Percentiles rank a stretch among this genome's conserved stretches.
These are phyloP conservation scores for Agrochola lychnidis DNA, from an alignment of 2,888 invertebrate genomes.

Conservation along the genomic window DNA sequence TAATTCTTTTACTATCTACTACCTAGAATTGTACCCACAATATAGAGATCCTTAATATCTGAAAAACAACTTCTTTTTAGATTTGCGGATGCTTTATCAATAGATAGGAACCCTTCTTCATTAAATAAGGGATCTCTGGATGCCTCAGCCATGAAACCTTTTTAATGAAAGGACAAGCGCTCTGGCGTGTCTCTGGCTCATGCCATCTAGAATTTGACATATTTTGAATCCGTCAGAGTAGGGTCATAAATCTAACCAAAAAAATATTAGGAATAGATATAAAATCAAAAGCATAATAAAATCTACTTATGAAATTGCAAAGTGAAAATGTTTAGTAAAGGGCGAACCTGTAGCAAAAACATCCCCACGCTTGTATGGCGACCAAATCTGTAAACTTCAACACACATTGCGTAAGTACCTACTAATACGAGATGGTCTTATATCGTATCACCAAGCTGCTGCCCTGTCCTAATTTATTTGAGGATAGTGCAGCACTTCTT, in stretches of 20 bases:
- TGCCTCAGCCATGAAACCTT: constrained; percentile 3
- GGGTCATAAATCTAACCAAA: constrained; percentile 51
- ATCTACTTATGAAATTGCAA: constrained; percentile 66
- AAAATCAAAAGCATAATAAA: constrained; percentile 61
- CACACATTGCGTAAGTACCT: constrained; percentile 78
- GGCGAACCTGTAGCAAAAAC: constrained; percentile 55
- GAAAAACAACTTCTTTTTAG: background rate
- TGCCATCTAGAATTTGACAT: constrained; percentile 62
- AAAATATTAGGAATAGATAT: constrained; percentile 46
- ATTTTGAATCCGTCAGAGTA: constrained; percentile 40
- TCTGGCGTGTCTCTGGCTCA: constrained; percentile 12
- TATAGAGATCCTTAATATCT: background rate
- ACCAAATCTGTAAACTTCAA: constrained; percentile 82
- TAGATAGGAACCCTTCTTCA: no score
- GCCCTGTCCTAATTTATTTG: background rate
- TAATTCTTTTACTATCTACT: background rate
- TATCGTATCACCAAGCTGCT: background rate
- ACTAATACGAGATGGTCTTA: background rate
- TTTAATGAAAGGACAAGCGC: background rate
- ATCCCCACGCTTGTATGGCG: constrained; percentile 80
- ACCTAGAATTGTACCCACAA: background rate
- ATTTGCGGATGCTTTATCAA: background rate
- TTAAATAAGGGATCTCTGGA: background rate
- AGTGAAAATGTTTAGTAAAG: constrained; percentile 76
- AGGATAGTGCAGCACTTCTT: background rate